phyloP scores from a whole-genome alignment of 2,888 invertebrate species.

The Taphrorychus bicolor region DNA sequence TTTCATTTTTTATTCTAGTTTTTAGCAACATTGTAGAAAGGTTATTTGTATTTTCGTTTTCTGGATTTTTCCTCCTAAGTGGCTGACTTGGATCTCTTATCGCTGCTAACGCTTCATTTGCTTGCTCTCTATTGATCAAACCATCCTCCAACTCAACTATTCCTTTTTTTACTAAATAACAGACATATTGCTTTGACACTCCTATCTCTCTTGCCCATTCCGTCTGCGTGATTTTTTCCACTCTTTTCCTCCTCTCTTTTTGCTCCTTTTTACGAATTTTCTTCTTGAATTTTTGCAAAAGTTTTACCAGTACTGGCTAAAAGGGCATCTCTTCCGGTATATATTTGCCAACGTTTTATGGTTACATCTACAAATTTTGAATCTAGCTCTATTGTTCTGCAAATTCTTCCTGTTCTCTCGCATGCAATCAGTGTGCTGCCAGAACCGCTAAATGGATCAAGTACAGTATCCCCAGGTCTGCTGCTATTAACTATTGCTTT shows the following conservation, averaged over 20 bases:
- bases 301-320: no score
- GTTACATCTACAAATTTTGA: no score
- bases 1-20: slow-evolving; percentile 28
- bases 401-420: no score
- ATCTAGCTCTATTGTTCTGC: no score
- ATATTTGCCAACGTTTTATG: no score
- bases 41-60: slow-evolving; percentile 12
- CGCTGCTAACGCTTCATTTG: slow-evolving; percentile 27
- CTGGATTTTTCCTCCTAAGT: slow-evolving; percentile 26
- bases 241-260: slow-evolving; percentile 2
- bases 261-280: no score
- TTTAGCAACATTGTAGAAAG: slow-evolving; percentile 22
- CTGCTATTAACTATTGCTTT: no score
- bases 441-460: no score
- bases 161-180: slow-evolving; percentile 38
- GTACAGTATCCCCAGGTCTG: no score
- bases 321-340: no score
- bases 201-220: slow-evolving; percentile 30
- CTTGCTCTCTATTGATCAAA: slow-evolving; percentile 31
- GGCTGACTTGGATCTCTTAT: slow-evolving; percentile 36
- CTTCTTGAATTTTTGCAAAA: no score
- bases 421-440: no score
- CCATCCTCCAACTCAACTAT: slow-evolving; percentile 36
- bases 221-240: slow-evolving; percentile 15
- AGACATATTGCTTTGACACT: slow-evolving; percentile 36